Evolutionary conservation across 53 echinoderm and acorn worm genomes (phyloP), one percentile per base, ranked within the genome.

Genomic region (Arbacia lixula): DNA sequence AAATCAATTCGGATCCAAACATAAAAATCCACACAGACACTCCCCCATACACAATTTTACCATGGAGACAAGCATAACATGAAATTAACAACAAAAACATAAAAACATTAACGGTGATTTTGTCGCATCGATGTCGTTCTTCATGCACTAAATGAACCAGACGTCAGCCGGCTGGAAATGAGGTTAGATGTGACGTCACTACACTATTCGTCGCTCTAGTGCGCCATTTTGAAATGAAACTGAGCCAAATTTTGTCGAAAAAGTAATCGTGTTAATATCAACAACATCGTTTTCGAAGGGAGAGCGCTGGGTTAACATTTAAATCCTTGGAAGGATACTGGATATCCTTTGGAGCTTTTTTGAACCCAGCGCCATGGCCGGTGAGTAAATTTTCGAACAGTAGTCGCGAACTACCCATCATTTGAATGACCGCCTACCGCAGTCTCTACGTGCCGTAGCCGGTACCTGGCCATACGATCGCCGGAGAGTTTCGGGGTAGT

Each of bases 211-310:
- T 54, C 71, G 61, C 27, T 51, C 60, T 58, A 87, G 76, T 87
- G 89, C 95, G 95, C 95, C 95, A 95, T 95, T 95, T 95, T 95
- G 95, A 93, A 93, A 93, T 92, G 87, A 83, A 86, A 63, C 30
- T 61, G 41, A 29, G 28, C 32, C 27, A 81, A 41, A 63, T 63
- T 81, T 81, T 21, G 10, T 49, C 77, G 22, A 63, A 81, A 81
- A 61, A 81, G 60, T 63, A 87, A n/a, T 89, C 89, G 53, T 58
- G 49, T 17, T 4, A 56, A 80, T 71, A 94, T 94, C 95, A 55
- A 84, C 40, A 52, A 54, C 91, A 94, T 94, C 95, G 11, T 54
- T 60, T 60, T 65, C 83, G 39, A 72, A 73, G 88, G 50, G n/a
- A 58, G 63, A 49, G 78, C 55, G 42, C 38, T 43, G 60, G 84